Evolutionary conservation across 2,113 vertebrate species (phyloP).

Genomic region (Chrysochloris asiatica): DNA sequence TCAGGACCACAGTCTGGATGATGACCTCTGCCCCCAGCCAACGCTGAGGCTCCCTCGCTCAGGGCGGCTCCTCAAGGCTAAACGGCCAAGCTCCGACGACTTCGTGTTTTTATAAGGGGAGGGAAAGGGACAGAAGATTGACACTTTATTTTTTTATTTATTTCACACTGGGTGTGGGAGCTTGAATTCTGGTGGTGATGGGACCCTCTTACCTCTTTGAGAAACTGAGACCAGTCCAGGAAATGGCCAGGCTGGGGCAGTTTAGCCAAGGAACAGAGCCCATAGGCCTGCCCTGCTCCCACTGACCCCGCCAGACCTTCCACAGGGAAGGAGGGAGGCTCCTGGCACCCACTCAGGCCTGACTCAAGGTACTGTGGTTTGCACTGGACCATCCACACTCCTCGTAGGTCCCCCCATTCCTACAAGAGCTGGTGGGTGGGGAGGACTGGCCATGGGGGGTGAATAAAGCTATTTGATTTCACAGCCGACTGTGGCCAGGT

Average conservation of each 20-base stretch:
- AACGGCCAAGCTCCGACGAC: constrained; percentile 88
- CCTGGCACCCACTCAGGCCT: constrained; percentile 63
- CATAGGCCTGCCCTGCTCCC: not conserved
- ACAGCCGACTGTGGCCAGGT: not conserved
- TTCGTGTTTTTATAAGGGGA: constrained; percentile 90
- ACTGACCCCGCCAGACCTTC: not conserved
- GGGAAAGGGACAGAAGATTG: not conserved
- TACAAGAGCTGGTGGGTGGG: not conserved
- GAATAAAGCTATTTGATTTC: constrained; percentile 69
- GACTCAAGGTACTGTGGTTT: constrained; percentile 66
- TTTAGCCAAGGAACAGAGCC: not conserved
- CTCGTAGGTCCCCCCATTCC: constrained; percentile 37
- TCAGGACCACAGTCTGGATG: constrained; percentile 90
- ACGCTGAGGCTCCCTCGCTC: constrained; percentile 80
- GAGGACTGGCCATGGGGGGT: not conserved
- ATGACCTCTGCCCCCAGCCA: constrained; percentile 82
- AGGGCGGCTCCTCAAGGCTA: constrained; percentile 77
- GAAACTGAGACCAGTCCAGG: constrained; percentile 13
- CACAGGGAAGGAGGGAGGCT: not conserved
- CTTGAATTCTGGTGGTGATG: not conserved
- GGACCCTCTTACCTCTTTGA: not conserved
- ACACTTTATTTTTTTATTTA: constrained; percentile 79
- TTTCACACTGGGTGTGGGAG: constrained; percentile 30
- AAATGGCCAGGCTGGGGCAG: not conserved
- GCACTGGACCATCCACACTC: constrained; percentile 58